Percentiles rank a stretch among this genome's conserved stretches.
Evolutionary conservation across 1,140 invertebrate species (phyloP).

Genomic region (Bombus pascuorum): DNA sequence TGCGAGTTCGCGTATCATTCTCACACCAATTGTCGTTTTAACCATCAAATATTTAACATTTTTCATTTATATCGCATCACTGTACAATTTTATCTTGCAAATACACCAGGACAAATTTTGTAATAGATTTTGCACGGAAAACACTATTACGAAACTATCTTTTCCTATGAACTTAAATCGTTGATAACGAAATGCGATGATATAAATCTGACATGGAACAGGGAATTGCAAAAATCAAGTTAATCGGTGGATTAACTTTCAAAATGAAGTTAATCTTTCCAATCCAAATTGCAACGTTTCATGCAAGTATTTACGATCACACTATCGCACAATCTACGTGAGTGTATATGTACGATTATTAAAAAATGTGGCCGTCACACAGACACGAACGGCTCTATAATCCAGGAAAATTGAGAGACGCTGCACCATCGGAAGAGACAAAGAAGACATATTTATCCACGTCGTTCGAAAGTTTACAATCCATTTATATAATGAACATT

Average conservation of each 20-base stretch:
- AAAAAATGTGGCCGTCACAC: neutral
- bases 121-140: too few relatives aligned
- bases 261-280: neutral
- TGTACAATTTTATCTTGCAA: neutral
- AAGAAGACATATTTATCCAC: constrained; percentile 26
- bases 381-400: neutral
- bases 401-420: constrained; percentile 1
- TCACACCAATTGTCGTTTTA: neutral
- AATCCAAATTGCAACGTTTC: neutral
- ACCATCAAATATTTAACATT: neutral
- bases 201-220: neutral
- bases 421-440: neutral
- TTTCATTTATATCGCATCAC: neutral
- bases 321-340: neutral
- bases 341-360: neutral
- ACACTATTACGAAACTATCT: too few relatives aligned
- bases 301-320: neutral
- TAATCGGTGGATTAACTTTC: neutral
- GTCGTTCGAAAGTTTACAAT: constrained; percentile 21
- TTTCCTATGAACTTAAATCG: neutral
- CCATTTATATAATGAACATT: constrained; percentile 45
- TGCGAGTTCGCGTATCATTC: too few relatives aligned
- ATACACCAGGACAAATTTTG: neutral
- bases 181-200: neutral
- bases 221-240: neutral